Evolutionary conservation across 2,797 vertebrate genomes (phyloP).

Genomic region (Gobionotothen gibberifrons): DNA sequence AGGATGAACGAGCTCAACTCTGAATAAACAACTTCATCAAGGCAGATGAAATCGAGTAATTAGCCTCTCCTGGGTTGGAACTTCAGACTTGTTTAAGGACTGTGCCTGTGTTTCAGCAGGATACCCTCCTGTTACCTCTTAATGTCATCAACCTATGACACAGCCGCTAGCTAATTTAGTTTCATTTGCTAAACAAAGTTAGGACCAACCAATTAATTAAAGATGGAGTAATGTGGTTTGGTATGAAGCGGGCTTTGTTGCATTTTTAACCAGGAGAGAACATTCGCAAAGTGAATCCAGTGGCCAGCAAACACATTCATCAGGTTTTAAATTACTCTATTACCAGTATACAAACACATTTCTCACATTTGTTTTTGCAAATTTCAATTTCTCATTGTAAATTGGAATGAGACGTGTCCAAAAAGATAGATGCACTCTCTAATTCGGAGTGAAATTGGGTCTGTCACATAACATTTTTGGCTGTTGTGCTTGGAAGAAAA

Average conservation of each 20-base stretch:
- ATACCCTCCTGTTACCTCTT: slow-evolving; percentile 29
- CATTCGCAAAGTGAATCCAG: background rate
- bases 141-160: slow-evolving; percentile 13
- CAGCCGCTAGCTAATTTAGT: slow-evolving; percentile 25
- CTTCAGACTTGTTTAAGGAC: slow-evolving; percentile 20
- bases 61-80: slow-evolving; percentile 25
- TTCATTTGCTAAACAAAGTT: slow-evolving; percentile 17
- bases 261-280: background rate
- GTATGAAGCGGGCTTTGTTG: background rate
- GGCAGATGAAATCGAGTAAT: slow-evolving; percentile 30
- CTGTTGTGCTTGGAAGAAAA: slow-evolving; percentile 28
- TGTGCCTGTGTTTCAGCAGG: slow-evolving; percentile 22
- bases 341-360: background rate
- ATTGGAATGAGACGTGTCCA: background rate
- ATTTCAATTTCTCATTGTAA: background rate
- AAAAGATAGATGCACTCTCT: slow-evolving; percentile 5
- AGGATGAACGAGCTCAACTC: slow-evolving; percentile 7
- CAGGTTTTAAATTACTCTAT: background rate
- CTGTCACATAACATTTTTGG: slow-evolving; percentile 1
- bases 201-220: background rate
- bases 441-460: background rate
- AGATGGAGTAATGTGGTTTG: background rate
- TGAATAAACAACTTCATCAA: slow-evolving; percentile 39
- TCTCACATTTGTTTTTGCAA: background rate
- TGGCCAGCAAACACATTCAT: background rate